phyloP scores from a whole-genome alignment of 1,140 invertebrate species.

The Apolygus lucorum region DNA sequence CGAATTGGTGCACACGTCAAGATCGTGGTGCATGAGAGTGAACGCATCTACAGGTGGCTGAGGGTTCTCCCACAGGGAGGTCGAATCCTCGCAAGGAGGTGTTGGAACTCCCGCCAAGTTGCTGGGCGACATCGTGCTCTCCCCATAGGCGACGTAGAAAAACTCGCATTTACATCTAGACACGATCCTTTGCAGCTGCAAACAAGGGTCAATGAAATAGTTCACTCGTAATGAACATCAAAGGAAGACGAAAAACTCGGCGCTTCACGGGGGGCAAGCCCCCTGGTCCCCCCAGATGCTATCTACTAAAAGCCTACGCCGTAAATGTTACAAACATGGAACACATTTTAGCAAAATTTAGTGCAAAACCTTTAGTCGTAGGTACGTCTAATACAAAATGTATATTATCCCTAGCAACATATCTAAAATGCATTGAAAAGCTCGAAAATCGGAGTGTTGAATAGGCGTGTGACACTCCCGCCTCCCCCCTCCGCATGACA shows the following conservation, averaged over 20 bases:
- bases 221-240: not conserved
- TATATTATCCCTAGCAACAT: no score
- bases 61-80: constrained; percentile 57
- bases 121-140: constrained; percentile 62
- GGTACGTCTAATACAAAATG: no score
- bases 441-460: no score
- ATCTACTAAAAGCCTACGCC: no score
- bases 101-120: constrained; percentile 54
- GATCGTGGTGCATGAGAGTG: constrained; percentile 94
- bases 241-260: not conserved
- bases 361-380: no score
- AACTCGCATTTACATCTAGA: constrained; percentile 96
- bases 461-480: no score
- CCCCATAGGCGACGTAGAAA: constrained; percentile 91
- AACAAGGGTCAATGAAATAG: constrained; percentile 1
- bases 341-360: no score
- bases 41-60: constrained; percentile 92
- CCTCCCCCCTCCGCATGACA: no score
- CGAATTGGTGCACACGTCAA: constrained; percentile 95
- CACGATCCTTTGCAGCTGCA: constrained; percentile 35
- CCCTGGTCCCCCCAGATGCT: no score
- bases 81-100: constrained; percentile 53
- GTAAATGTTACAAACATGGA: no score
- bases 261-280: no score
- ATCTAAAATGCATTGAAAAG: no score